Conservation (phyloP, 1,140 invertebrate genomes). For the Ooceraea biroi region DNA sequence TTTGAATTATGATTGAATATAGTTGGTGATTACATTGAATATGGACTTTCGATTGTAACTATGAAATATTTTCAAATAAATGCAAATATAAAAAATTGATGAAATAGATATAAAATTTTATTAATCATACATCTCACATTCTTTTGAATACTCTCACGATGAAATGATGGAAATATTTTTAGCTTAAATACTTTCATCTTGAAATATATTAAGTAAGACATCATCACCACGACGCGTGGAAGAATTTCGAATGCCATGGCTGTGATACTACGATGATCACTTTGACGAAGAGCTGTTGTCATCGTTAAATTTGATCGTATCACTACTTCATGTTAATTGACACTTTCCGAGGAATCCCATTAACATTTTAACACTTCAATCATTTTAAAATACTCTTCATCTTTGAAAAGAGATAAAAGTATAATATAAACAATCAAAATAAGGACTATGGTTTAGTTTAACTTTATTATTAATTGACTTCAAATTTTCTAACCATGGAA, state of each 20-base stretch:
- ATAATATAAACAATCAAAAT: neutral
- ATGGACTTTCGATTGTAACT: no score
- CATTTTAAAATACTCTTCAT: neutral
- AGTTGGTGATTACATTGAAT: no score
- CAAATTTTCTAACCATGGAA: neutral
- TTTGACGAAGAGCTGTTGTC: neutral
- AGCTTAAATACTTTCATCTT: neutral
- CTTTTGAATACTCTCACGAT: neutral
- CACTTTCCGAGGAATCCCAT: neutral
- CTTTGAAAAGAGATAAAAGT: slow-evolving; percentile 10
- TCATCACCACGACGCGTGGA: neutral
- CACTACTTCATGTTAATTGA: slow-evolving; percentile 6
- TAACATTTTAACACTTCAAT: neutral
- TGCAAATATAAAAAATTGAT: neutral
- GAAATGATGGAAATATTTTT: neutral
- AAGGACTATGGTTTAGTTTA: neutral
- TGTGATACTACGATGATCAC: neutral
- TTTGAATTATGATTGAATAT: neutral
- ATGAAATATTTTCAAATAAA: neutral
- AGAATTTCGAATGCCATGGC: neutral
- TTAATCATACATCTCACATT: neutral
- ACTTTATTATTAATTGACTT: slow-evolving; percentile 31
- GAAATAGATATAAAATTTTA: neutral
- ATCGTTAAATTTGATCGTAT: slow-evolving; percentile 5
- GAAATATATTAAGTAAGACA: neutral